Conservation (phyloP, 2,113 vertebrate species). For the Circaetus cinerascens region DNA sequence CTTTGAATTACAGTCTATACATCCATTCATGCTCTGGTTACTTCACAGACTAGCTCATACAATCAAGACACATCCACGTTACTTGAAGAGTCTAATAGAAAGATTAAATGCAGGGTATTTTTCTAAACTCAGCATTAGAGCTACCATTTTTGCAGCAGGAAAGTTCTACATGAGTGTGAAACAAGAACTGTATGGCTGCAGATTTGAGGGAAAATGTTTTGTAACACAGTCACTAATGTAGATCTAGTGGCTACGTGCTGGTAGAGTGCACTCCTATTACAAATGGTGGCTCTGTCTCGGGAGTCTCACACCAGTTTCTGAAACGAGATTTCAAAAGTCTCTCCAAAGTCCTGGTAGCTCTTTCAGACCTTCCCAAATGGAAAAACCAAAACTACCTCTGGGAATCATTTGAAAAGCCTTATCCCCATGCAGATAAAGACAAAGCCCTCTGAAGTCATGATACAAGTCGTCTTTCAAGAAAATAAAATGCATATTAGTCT, state of each 20-base stretch:
- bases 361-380: not conserved
- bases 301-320: not conserved
- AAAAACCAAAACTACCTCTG: not conserved
- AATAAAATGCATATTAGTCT: not conserved
- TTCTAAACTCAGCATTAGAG: not conserved
- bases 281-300: not conserved
- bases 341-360: not conserved
- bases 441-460: not conserved
- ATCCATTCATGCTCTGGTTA: not conserved
- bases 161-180: not conserved
- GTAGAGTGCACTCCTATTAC: no score
- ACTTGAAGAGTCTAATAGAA: not conserved
- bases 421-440: not conserved
- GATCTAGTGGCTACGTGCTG: not conserved
- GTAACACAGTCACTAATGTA: not conserved
- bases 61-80: rapidly evolving
- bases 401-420: not conserved
- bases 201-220: not conserved
- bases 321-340: not conserved
- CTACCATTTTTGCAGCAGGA: not conserved
- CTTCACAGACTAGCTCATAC: not conserved
- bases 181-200: not conserved
- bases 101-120: not conserved
- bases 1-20: not conserved
- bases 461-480: not conserved